These are phyloP conservation scores for Pseudonaja textilis DNA, from an alignment of 2,113 vertebrate genomes.

Conservation along the genomic window DNA sequence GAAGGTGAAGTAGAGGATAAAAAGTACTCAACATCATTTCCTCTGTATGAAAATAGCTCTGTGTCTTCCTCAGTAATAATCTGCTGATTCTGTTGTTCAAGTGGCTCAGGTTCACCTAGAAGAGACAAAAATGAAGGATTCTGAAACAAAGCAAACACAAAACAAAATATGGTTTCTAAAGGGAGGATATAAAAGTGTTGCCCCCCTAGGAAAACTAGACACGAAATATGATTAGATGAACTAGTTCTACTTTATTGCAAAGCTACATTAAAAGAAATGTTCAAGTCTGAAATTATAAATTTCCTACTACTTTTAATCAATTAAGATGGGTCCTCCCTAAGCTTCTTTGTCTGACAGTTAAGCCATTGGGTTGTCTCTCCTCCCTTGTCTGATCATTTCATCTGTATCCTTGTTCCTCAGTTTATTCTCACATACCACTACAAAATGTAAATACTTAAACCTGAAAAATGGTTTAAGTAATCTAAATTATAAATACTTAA, in stretches of 20 bases:
- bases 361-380: background rate
- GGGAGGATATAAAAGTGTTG: background rate
- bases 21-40: constrained; percentile 94
- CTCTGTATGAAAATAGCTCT: constrained; percentile 92
- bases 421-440: background rate
- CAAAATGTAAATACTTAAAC: background rate
- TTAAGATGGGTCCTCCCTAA: background rate
- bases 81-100: constrained; percentile 93
- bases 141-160: background rate
- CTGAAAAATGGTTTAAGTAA: too few species aligned
- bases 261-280: background rate
- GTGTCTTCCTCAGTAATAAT: constrained; percentile 79
- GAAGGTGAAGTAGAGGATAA: constrained; percentile 85
- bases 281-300: background rate
- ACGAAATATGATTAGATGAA: background rate
- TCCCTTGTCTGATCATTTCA: background rate
- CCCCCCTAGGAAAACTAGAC: background rate
- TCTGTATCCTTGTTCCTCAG: background rate
- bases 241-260: background rate
- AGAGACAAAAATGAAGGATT: constrained; percentile 35
- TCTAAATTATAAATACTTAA: too few species aligned
- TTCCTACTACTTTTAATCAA: background rate
- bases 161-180: background rate
- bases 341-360: background rate
- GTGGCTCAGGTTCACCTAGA: constrained; percentile 87